These are phyloP conservation scores for Gymnosoma rotundatum DNA, from an alignment of 2,888 invertebrate species.

Conservation along the genomic window DNA sequence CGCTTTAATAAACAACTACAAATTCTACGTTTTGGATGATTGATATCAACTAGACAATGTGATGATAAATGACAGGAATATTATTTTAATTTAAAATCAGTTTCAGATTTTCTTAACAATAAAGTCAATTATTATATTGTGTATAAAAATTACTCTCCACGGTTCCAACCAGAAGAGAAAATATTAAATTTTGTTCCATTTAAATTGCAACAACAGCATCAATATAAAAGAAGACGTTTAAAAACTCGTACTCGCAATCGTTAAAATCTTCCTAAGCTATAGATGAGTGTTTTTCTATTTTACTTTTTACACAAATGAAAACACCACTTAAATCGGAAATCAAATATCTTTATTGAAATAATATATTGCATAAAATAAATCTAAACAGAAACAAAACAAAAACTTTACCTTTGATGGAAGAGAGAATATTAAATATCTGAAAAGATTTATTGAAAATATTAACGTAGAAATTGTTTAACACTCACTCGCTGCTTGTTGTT, in stretches of 20 bases:
- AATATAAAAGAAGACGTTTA: constrained; percentile 72
- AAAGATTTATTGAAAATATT: constrained; percentile 25
- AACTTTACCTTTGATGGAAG: constrained; percentile 32
- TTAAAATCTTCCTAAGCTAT: constrained; percentile 36
- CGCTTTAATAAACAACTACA: constrained; percentile 34
- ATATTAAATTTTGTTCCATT: constrained; percentile 34
- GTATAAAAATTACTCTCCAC: constrained; percentile 28
- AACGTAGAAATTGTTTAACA: constrained; percentile 21
- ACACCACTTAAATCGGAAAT: constrained; percentile 36
- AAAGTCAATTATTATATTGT: constrained; percentile 60
- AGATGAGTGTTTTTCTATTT: constrained; percentile 31
- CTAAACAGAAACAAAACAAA: not conserved
- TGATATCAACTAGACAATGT: constrained; percentile 63
- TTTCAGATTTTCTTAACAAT: constrained; percentile 6
- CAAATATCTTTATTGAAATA: constrained; percentile 36
- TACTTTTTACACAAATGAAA: constrained; percentile 32
- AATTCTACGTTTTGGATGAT: constrained; percentile 75
- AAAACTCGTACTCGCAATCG: constrained; percentile 71
- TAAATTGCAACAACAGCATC: constrained; percentile 50
- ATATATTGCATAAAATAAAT: constrained; percentile 4
- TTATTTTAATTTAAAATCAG: constrained; percentile 33
- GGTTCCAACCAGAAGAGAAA: constrained; percentile 6
- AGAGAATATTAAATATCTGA: constrained; percentile 46
- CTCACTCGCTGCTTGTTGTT: not conserved
- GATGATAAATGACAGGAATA: constrained; percentile 62